A percentile compares a stretch with the other conserved stretches of the same genome.
Conservation (phyloP, 2,888 invertebrate genomes). For the Orchesella flavescens region DNA sequence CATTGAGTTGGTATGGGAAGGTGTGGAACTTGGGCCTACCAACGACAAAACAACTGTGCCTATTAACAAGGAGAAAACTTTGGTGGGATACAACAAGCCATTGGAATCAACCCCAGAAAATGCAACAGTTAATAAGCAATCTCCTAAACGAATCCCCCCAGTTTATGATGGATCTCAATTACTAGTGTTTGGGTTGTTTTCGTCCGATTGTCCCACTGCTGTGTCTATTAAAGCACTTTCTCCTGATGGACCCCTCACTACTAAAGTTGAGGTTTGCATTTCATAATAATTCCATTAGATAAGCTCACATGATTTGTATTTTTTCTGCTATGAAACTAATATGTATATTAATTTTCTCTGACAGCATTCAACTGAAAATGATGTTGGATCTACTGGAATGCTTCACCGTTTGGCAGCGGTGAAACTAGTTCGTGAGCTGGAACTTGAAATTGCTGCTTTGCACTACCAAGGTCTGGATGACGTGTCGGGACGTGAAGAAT, state of each 20-base stretch:
- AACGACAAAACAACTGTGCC: background rate
- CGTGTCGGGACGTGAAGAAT: background rate
- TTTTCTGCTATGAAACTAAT: background rate
- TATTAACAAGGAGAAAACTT: conserved; percentile 66
- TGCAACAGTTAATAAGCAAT: conserved; percentile 34
- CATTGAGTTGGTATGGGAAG: conserved; percentile 12
- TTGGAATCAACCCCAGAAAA: background rate
- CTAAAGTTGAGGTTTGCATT: conserved; percentile 38
- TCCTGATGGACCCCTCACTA: conserved; percentile 64
- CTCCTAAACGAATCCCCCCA: conserved; percentile 67
- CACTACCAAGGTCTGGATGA: background rate
- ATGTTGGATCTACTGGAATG: conserved; percentile 62
- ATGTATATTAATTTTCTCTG: background rate
- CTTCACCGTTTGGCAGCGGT: conserved; percentile 67
- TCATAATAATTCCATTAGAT: background rate
- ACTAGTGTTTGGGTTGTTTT: conserved; percentile 67
- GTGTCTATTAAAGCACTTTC: conserved; percentile 64
- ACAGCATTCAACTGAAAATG: conserved; percentile 32
- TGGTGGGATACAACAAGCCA: conserved; percentile 70
- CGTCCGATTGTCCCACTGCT: conserved; percentile 44
- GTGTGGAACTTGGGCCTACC: background rate
- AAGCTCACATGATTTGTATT: background rate
- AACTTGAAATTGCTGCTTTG: conserved; percentile 63
- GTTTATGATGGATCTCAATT: conserved; percentile 71
- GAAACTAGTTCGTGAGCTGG: conserved; percentile 66